Conservation (phyloP, 2,797 vertebrate species). For the Sphenopsis melanotis region DNA sequence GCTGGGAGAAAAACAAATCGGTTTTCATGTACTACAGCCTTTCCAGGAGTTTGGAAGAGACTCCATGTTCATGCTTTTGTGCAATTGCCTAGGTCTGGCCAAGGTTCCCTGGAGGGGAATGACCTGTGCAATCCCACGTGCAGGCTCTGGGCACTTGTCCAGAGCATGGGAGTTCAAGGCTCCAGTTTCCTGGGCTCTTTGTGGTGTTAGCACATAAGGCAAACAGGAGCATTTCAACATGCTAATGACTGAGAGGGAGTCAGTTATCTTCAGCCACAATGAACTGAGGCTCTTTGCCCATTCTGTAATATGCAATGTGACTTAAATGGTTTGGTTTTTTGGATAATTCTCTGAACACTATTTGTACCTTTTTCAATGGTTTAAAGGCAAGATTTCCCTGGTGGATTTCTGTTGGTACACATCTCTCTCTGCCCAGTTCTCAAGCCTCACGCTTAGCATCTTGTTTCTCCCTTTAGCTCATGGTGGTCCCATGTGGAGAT, state of each 20-base stretch:
- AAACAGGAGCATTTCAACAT: not conserved
- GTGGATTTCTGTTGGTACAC: not conserved
- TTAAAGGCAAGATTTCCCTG: not conserved
- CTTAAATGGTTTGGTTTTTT: not conserved
- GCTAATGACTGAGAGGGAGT: not conserved
- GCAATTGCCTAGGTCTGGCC: not conserved
- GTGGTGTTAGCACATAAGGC: not conserved
- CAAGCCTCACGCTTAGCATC: not conserved
- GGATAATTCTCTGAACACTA: not conserved
- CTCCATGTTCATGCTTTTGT: accelerated
- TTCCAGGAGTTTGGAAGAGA: not conserved
- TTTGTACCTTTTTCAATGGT: not conserved
- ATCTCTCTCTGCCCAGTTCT: not conserved
- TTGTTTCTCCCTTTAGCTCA: slow-evolving; percentile 78
- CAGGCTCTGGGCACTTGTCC: not conserved
- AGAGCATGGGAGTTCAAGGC: not conserved
- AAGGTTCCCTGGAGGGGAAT: not conserved
- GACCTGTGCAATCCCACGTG: not conserved
- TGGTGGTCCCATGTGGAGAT: slow-evolving; percentile 97
- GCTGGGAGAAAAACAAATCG: not conserved
- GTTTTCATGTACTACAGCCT: not conserved
- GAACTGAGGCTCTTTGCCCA: not conserved
- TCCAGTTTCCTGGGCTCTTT: not conserved
- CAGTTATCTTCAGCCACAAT: not conserved
- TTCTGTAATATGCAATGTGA: not conserved